Conservation (phyloP, 2,888 invertebrate species). For the Cheiracanthium punctorium region DNA sequence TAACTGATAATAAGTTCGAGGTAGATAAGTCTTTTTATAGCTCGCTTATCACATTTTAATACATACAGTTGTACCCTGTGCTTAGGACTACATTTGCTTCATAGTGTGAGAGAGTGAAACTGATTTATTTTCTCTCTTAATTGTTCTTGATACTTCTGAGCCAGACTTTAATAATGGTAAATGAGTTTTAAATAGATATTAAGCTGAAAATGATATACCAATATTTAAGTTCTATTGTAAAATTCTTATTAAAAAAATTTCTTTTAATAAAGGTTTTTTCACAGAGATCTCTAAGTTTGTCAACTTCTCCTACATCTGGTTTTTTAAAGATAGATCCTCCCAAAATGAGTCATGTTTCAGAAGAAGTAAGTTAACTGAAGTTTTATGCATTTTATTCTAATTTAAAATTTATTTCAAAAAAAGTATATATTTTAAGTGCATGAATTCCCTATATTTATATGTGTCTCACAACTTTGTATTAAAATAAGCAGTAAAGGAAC, state of each 20-base stretch:
- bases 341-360: not conserved
- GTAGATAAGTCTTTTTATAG: slow-evolving; percentile 63
- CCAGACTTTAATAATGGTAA: too few relatives aligned
- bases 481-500: too few relatives aligned
- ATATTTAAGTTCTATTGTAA: too few relatives aligned
- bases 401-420: too few relatives aligned
- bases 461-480: too few relatives aligned
- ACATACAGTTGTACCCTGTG: slow-evolving; percentile 36
- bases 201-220: too few relatives aligned
- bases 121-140: not conserved
- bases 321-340: not conserved
- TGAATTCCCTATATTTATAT: too few relatives aligned
- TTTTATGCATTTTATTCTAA: too few relatives aligned
- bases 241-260: not conserved
- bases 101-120: not conserved
- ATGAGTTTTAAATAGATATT: too few relatives aligned
- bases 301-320: not conserved
- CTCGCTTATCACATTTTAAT: slow-evolving; percentile 50
- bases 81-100: not conserved
- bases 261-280: slow-evolving; percentile 40
- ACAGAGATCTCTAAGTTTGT: slow-evolving; percentile 33
- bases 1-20: slow-evolving; percentile 57
- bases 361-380: slow-evolving; percentile 14
- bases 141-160: too few relatives aligned
- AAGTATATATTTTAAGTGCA: too few relatives aligned